Evolutionary conservation across 2,113 vertebrate species (phyloP).

Genomic region (Agelaius tricolor): DNA sequence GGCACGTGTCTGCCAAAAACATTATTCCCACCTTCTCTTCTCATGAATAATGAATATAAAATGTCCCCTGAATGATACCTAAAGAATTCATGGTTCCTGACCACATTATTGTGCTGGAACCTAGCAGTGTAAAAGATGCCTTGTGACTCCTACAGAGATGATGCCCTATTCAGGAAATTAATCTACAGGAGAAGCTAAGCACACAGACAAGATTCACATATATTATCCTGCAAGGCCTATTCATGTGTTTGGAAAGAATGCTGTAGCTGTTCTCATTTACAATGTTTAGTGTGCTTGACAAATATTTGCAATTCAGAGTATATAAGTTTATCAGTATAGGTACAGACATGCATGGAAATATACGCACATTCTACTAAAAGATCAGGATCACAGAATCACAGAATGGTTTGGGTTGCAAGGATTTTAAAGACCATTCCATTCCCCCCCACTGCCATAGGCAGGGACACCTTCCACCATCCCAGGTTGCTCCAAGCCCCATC

Average conservation of each 20-base stretch:
- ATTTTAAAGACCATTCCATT: not conserved
- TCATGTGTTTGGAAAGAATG: not conserved
- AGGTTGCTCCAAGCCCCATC: rapidly evolving
- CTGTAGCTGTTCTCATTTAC: not conserved
- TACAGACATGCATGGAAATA: not conserved
- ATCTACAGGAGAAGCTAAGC: conserved; percentile 23
- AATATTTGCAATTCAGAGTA: not conserved
- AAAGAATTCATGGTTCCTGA: conserved; percentile 34
- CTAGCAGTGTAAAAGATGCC: conserved; percentile 33
- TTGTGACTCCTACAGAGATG: conserved; percentile 48
- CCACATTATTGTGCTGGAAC: conserved; percentile 28
- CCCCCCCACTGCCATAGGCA: not conserved
- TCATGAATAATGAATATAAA: conserved; percentile 62
- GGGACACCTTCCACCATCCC: not conserved
- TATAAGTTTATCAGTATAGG: not conserved
- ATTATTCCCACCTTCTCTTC: conserved; percentile 19
- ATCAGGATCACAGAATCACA: not conserved
- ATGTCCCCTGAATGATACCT: conserved; percentile 42
- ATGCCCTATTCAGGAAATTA: conserved; percentile 47
- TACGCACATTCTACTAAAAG: not conserved
- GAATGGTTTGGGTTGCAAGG: not conserved
- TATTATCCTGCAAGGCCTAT: conserved; percentile 7
- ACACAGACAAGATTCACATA: conserved; percentile 7
- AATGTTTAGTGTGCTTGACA: not conserved
- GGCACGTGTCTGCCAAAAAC: conserved; percentile 59